Evolutionary conservation across 2,113 vertebrate species (phyloP).

Genomic region (Chitala chitala): DNA sequence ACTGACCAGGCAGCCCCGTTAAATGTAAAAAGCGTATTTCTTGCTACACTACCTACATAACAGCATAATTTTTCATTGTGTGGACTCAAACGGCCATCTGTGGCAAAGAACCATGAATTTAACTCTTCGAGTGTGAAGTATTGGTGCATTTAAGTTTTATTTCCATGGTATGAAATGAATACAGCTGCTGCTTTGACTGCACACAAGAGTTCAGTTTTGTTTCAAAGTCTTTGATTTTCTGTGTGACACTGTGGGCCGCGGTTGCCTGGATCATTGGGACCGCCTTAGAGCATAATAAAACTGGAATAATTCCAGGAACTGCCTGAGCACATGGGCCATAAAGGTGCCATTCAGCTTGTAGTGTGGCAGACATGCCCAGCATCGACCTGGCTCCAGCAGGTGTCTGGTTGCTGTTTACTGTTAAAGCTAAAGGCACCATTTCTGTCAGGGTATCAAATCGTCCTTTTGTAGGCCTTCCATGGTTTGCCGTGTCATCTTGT

Average conservation of each 20-base stretch:
- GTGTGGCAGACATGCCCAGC: neutral
- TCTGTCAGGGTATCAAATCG: neutral
- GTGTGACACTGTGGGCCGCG: neutral
- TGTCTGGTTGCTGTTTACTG: neutral
- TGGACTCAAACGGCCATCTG: no score
- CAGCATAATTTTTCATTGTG: no score
- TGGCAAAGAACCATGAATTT: no score
- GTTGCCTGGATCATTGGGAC: slow-evolving; percentile 7
- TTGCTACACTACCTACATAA: no score
- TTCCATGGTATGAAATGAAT: neutral
- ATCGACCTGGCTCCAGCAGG: neutral
- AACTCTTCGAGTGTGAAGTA: no score
- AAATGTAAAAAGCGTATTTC: no score
- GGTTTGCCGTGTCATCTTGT: slow-evolving; percentile 10
- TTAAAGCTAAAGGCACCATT: no score
- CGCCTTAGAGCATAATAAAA: neutral
- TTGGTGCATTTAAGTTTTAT: neutral
- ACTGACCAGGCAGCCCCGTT: no score
- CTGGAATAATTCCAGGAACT: slow-evolving; percentile 1
- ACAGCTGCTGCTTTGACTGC: neutral
- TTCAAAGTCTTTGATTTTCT: slow-evolving; percentile 2
- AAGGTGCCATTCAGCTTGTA: neutral
- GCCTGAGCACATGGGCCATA: neutral
- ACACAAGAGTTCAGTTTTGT: no score
- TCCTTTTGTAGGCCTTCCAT: neutral